A percentile compares a stretch with the other conserved stretches of the same genome.
phyloP scores from a whole-genome alignment of 2,888 invertebrate genomes.

The Rhyacophila evoluta region DNA sequence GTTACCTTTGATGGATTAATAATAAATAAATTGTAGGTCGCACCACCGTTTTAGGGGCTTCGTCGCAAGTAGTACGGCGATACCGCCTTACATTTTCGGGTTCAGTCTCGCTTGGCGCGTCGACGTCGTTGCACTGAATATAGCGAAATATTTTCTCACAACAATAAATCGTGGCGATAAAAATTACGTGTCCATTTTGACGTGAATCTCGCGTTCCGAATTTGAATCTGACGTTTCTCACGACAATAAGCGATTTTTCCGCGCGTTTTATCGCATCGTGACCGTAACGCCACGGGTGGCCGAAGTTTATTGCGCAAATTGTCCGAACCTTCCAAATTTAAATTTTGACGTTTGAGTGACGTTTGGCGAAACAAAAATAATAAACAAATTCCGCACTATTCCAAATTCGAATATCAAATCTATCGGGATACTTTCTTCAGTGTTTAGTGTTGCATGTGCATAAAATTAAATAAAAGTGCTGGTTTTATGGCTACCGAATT shows the following conservation, averaged over 20 bases:
- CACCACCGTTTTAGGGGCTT: neutral
- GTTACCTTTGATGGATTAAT: no score
- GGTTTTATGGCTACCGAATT: constrained; percentile 4
- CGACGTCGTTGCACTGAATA: neutral
- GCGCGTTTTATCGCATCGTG: neutral
- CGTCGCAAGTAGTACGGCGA: constrained; percentile 32
- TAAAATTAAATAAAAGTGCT: neutral
- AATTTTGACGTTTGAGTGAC: constrained; percentile 30
- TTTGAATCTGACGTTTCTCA: constrained; percentile 42
- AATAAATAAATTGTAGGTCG: no score
- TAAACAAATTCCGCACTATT: neutral
- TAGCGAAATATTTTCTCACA: neutral
- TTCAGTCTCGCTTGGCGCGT: constrained; percentile 42
- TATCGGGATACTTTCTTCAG: neutral
- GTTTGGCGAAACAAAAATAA: constrained; percentile 34
- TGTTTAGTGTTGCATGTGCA: constrained; percentile 12
- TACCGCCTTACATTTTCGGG: neutral
- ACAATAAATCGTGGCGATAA: constrained; percentile 1
- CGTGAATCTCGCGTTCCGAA: constrained; percentile 25
- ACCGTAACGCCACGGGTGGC: neutral
- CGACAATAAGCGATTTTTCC: neutral
- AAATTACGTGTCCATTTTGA: constrained; percentile 5
- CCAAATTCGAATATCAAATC: neutral
- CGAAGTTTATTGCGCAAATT: neutral
- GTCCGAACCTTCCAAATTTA: neutral